phyloP scores from a whole-genome alignment of 2,797 vertebrate genomes.

The Anguilla marmorata region DNA sequence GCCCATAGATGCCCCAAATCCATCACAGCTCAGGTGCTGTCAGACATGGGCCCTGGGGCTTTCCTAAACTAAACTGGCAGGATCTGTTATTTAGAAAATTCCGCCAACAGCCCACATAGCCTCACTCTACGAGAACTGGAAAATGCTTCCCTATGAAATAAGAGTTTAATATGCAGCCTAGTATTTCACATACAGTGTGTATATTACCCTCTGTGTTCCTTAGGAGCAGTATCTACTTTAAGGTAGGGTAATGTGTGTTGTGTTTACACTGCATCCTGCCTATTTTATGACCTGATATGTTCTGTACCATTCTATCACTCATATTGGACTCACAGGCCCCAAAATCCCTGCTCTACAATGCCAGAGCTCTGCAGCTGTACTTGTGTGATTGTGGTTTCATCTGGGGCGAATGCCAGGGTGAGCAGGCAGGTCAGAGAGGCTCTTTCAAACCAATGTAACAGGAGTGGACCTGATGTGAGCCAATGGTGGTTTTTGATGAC shows the following conservation, averaged over 20 bases:
- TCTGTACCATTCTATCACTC: neutral
- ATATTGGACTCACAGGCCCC: neutral
- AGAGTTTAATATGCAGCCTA: neutral
- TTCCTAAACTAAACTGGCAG: neutral
- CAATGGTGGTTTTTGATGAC: constrained; percentile 24
- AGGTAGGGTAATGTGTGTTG: neutral
- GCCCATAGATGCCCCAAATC: neutral
- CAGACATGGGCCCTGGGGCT: constrained; percentile 8
- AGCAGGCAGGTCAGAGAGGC: neutral
- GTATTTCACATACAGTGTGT: neutral
- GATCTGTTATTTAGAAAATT: neutral
- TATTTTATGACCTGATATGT: constrained; percentile 1
- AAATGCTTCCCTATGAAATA: neutral
- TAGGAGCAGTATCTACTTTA: neutral
- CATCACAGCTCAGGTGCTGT: neutral
- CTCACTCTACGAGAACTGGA: neutral
- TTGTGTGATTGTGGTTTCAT: neutral
- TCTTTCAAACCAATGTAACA: constrained; percentile 19
- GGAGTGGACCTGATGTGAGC: constrained; percentile 16
- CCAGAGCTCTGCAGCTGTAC: neutral
- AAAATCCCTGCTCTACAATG: neutral
- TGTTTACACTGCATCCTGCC: neutral
- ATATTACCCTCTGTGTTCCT: neutral
- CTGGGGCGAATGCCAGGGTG: neutral
- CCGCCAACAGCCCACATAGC: neutral